Evolutionary conservation across 2,888 invertebrate genomes (phyloP), one percentile per base, ranked within the genome.

Genomic region (Argyresthia albistria): DNA sequence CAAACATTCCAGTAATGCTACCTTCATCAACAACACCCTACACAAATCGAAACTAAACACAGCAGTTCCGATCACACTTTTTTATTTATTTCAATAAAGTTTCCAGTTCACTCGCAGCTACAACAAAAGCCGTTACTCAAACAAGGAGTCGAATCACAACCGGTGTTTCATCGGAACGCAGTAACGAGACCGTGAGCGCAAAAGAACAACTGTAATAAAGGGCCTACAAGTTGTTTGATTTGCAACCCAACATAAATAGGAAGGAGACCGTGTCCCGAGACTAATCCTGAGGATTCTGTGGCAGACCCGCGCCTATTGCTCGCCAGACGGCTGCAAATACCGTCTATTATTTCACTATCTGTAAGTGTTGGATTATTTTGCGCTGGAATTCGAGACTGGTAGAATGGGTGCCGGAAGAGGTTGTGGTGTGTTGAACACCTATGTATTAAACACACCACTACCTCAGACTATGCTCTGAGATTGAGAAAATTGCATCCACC

Each of bases 161-260:
- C 76, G 67, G 77, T 82, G 80, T 83, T 81, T 80, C 79, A 77
- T 75, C 73, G 72, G 69, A 71, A 67, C 70, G 67, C 69, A 15
- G 43, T 76, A 77, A 81, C 77, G 76, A 74, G 71, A 66, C 74
- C 70, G 73, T 78, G 79, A 80, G 68, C 75, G 76, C 74, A 78
- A 81, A 80, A 77, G 76, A 83, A 87, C 84, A 87, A 82, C 76
- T 83, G 84, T 83, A 83, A 81, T 83, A 84, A 82, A 84, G 78
- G 76, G 83, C 80, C 81, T 83, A 82, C 83, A 83, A 84, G 84
- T 82, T 82, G 82, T 82, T 83, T 78, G 76, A 76, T 77, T 76
- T 73, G 78, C 70, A 75, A 73, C 72, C 76, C 71, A 72, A 79
- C 77, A 79, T 80, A 83, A 83, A 83, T 76, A 82, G 73, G 35